A percentile compares a stretch with the other conserved stretches of the same genome.
phyloP scores from a whole-genome alignment of 2,888 invertebrate genomes.

The Eupsilia transversa region DNA sequence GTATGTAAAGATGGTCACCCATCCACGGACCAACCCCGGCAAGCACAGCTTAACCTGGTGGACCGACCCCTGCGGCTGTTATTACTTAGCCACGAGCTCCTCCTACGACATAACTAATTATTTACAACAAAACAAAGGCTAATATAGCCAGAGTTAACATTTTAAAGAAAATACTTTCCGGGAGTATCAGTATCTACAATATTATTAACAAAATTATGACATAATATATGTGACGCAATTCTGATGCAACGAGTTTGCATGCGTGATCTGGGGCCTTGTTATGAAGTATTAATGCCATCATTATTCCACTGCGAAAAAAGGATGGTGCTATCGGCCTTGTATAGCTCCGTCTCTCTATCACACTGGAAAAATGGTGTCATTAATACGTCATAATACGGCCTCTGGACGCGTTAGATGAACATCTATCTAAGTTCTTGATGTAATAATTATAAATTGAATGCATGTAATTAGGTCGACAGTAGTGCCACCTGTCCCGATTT shows the following conservation, averaged over 20 bases:
- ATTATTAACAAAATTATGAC: background rate
- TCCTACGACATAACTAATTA: background rate
- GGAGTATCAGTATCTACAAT: background rate
- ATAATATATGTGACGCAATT: background rate
- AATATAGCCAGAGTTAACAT: background rate
- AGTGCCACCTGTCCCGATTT: conserved; percentile 26
- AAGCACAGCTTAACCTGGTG: too few species aligned
- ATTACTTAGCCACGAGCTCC: too few species aligned
- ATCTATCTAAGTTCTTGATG: background rate
- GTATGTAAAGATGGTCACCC: too few species aligned
- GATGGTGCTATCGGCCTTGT: too few species aligned
- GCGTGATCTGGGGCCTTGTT: too few species aligned
- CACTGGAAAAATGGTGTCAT: too few species aligned
- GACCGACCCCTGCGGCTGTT: too few species aligned
- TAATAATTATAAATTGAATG: background rate
- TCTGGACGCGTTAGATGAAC: background rate
- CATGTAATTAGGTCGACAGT: background rate
- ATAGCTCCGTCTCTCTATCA: too few species aligned
- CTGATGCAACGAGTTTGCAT: background rate
- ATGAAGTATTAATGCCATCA: too few species aligned
- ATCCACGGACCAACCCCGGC: too few species aligned
- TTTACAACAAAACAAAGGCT: background rate
- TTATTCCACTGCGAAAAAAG: too few species aligned
- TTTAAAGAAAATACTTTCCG: background rate
- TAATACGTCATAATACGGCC: too few species aligned